Conservation (phyloP, 1,140 invertebrate genomes). For the Brachystomella parvula region DNA sequence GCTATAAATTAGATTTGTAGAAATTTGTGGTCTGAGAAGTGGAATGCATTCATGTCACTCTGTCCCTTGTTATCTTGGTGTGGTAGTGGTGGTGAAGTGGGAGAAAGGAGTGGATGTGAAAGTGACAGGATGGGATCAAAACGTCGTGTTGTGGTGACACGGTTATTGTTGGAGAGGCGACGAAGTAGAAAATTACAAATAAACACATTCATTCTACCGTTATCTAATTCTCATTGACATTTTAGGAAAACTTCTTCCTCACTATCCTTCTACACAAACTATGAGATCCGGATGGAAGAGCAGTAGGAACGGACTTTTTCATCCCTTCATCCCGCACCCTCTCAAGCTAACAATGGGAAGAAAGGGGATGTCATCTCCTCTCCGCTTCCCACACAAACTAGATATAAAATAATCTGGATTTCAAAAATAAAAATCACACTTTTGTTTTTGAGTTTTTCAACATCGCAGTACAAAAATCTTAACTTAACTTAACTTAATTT, state of each 20-base stretch:
- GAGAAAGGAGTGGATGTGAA: background rate
- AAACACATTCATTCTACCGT: slow-evolving; percentile 20
- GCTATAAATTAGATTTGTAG: too few relatives aligned
- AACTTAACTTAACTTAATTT: too few relatives aligned
- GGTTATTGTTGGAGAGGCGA: slow-evolving; percentile 24
- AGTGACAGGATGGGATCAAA: slow-evolving; percentile 15
- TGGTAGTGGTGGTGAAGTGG: background rate
- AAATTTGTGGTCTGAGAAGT: too few relatives aligned
- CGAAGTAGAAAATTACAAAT: slow-evolving; percentile 33
- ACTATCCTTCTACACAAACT: background rate
- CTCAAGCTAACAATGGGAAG: background rate
- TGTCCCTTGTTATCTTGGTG: background rate
- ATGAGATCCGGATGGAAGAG: too few relatives aligned
- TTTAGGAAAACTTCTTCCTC: too few relatives aligned
- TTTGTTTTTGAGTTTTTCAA: too few relatives aligned
- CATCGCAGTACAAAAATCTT: too few relatives aligned
- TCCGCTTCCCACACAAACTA: too few relatives aligned
- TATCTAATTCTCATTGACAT: slow-evolving; percentile 11
- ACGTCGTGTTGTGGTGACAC: slow-evolving; percentile 15
- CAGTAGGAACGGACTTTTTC: background rate
- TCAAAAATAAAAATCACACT: too few relatives aligned
- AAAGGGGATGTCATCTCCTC: too few relatives aligned
- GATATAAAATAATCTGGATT: background rate
- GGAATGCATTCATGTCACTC: background rate
- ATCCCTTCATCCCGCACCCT: background rate